A percentile compares a stretch with the other conserved stretches of the same genome.
Evolutionary conservation across 1,140 invertebrate genomes (phyloP).

Genomic region (Hyles euphorbiae): DNA sequence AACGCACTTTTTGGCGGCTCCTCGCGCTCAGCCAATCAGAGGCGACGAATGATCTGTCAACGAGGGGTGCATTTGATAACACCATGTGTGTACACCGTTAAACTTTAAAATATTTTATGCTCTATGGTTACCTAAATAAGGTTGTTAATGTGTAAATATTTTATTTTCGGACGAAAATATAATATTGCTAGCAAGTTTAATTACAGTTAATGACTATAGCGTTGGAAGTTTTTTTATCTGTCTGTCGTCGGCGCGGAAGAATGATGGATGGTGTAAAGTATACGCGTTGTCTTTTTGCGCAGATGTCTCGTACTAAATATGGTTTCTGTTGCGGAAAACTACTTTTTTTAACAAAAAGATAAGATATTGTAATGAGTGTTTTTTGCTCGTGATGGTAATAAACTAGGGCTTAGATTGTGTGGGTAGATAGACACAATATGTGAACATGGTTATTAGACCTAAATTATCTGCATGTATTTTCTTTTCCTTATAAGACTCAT

Average conservation of each 20-base stretch:
- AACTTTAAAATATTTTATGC: neutral
- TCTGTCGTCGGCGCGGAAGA: conserved; percentile 33
- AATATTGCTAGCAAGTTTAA: conserved; percentile 39
- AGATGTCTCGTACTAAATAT: conserved; percentile 9
- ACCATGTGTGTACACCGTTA: conserved; percentile 1
- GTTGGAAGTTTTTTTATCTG: conserved; percentile 34
- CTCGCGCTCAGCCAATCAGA: conserved; percentile 43
- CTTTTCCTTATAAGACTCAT: too few relatives aligned
- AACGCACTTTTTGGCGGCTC: conserved; percentile 36
- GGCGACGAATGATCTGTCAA: conserved; percentile 45
- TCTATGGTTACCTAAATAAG: conserved; percentile 14
- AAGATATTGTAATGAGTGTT: too few relatives aligned
- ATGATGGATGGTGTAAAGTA: conserved; percentile 32
- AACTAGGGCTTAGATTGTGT: too few relatives aligned
- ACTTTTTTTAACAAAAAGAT: neutral
- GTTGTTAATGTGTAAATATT: conserved; percentile 12
- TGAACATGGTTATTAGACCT: too few relatives aligned
- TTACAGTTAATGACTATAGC: conserved; percentile 53
- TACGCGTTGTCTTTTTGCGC: conserved; percentile 8
- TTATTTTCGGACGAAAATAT: conserved; percentile 12
- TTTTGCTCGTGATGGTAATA: too few relatives aligned
- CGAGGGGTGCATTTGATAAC: conserved; percentile 23
- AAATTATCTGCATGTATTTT: too few relatives aligned
- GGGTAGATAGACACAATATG: too few relatives aligned
- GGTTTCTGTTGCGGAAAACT: conserved; percentile 5